Evolutionary conservation across 2,888 invertebrate genomes (phyloP).

Genomic region (Scaptomyza tumidula): DNA sequence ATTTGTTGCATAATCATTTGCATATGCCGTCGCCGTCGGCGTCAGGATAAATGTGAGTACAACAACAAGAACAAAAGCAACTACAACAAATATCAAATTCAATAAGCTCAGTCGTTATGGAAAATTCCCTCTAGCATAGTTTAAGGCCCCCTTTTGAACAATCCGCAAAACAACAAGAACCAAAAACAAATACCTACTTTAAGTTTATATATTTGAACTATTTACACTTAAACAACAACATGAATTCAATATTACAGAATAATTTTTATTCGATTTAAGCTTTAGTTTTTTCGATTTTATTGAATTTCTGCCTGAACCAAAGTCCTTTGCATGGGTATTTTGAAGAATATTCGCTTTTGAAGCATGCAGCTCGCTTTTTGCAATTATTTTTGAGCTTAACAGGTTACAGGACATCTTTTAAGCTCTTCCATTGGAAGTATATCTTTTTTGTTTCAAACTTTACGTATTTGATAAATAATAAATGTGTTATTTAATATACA

Average conservation of each 20-base stretch:
- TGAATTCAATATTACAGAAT: slow-evolving; percentile 10
- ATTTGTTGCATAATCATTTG: slow-evolving; percentile 94
- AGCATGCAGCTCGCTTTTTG: slow-evolving; percentile 32
- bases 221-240: slow-evolving; percentile 11
- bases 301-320: not conserved
- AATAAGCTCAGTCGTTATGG: slow-evolving; percentile 31
- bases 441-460: not conserved
- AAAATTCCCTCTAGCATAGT: slow-evolving; percentile 65
- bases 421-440: not conserved
- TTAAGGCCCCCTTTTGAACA: slow-evolving; percentile 43
- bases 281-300: slow-evolving; percentile 8
- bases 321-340: slow-evolving; percentile 35
- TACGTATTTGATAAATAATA: not conserved
- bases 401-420: slow-evolving; percentile 18
- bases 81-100: slow-evolving; percentile 1
- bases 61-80: slow-evolving; percentile 31
- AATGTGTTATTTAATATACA: slow-evolving; percentile 19
- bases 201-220: slow-evolving; percentile 29
- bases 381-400: not conserved
- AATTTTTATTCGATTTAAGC: slow-evolving; percentile 1
- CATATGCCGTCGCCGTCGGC: slow-evolving; percentile 91
- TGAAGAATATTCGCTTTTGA: slow-evolving; percentile 3
- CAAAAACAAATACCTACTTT: slow-evolving; percentile 18
- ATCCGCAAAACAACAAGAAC: slow-evolving; percentile 27
- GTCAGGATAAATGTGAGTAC: slow-evolving; percentile 86